Base-by-base conservation (phyloP, 2,888 invertebrate species). In the Eristalinus sepulchralis region DNA sequence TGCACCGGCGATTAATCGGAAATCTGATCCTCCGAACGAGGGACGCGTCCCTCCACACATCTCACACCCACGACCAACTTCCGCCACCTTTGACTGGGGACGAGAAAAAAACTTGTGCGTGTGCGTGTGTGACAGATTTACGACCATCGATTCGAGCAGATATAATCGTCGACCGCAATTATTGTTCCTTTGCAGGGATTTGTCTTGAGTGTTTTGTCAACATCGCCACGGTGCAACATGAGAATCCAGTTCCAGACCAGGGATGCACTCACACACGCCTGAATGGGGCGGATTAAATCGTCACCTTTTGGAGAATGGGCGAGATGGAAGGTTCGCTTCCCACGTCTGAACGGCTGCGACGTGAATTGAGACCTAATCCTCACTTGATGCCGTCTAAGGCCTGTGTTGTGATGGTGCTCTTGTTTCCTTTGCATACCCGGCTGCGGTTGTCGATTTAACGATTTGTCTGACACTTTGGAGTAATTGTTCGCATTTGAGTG, bases 391-490 rank as follows among this genome's bases (percentile, higher is more conserved):
- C 78, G 72, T 73, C 36, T 71, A 71, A 34, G 71, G 66, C 33
- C 39, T 57, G 22, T 53, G 22, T 53, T 75, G n/a, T 8, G 22
- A 39, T 13, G 55, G n/a, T 33, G 62, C 36, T 66, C 34, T 47
- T 22, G 34, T 60, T 67, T 13, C 66, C 17, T 68, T 60, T 27
- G 11, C 24, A 22, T 57, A 10, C 31, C 33, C 9, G n/a, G 31
- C 34, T 73, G 83, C 64, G 66, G 67, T 64, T 84, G 75, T 84
- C 80, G 80, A 71, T 80, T 80, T 66, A 71, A 33, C 66, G 80
- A 84, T 84, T 80, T 76, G 75, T 71, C 71, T 84, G 84, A 84
- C 84, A 84, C 84, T 76, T 70, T 76, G 36, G 22, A 78, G 72
- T 64, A 68, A 79, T 79, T 75, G 79, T 70, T 36, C 63, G n/a